Evolutionary conservation across 2,113 vertebrate species (phyloP).

Genomic region (Serilophus lunatus): DNA sequence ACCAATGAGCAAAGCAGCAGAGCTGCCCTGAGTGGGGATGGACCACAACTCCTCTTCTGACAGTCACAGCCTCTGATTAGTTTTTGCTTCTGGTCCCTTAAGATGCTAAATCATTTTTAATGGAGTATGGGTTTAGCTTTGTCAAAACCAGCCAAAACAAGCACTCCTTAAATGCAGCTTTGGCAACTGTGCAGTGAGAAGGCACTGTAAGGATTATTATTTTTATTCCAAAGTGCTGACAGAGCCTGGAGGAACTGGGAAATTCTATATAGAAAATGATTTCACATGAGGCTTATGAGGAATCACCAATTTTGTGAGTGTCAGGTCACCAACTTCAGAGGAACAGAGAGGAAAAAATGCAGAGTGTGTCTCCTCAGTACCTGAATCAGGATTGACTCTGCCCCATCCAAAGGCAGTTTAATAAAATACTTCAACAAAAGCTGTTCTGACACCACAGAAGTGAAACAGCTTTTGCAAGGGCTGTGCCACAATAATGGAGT

Average conservation of each 20-base stretch:
- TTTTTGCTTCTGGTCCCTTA: background rate
- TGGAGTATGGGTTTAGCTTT: background rate
- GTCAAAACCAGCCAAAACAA: background rate
- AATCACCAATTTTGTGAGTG: background rate
- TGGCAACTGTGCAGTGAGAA: background rate
- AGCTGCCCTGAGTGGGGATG: background rate
- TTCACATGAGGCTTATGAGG: background rate
- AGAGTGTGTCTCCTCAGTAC: background rate
- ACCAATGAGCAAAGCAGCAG: background rate
- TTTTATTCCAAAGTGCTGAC: background rate
- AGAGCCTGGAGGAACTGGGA: background rate
- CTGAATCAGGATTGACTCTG: background rate
- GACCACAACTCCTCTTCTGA: background rate
- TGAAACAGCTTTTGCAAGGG: background rate
- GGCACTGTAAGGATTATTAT: background rate
- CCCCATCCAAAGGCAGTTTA: background rate
- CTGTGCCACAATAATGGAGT: background rate
- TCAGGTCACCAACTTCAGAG: background rate
- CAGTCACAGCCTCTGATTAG: background rate
- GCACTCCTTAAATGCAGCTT: background rate
- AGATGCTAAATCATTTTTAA: background rate
- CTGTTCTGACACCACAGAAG: background rate
- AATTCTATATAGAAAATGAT: background rate
- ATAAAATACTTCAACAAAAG: background rate
- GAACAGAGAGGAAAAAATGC: background rate